Base-by-base conservation (phyloP, 2,888 invertebrate species). In the Cephus nigrinus region DNA sequence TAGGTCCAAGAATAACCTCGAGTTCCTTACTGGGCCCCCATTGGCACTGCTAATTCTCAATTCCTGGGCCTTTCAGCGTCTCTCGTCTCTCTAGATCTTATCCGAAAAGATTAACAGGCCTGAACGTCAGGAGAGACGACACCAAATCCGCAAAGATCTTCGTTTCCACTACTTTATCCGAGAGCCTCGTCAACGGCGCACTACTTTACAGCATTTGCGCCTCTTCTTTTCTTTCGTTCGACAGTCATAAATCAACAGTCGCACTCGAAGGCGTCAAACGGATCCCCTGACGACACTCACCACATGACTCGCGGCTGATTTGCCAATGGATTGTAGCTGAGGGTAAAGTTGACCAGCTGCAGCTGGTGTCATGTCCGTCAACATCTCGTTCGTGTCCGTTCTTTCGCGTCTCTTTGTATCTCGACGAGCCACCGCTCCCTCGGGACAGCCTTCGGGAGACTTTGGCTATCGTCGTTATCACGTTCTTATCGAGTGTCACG, bases 351-450 rank as follows among this genome's bases (percentile, higher is more conserved):
- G 92, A 83, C 92, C 92, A 86, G 92, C 91, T 85, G 91, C 90
- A 83, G 91, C 91, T 86, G 92, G 92, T 77, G 91, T 91, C 91
- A 92, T 92, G 86, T 92, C 92, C 82, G 92, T 92, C 87, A 92
- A 87, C 92, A 92, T 92, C 82, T 85, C 86, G 83, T 69, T 72
- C 69, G 71, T 55, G 36, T 76, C 76, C 68, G 73, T 40, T 75
- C 34, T 79, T 80, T 77, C 23, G n/a, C 74, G 80, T 23, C 9
- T 36, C n/a, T 30, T 34, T 33, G 3, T 30, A 32, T 15, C 11
- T 74, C 30, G 34, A 35, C 68, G 71, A 71, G 32, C 71, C 71
- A 12, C 30, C 32, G 4, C 71, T 71, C 71, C 71, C 71, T 71
- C 32, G 32, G 30, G 69, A 30, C 30, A 30, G 15, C 30, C 69